A percentile compares a stretch with the other conserved stretches of the same genome.
Evolutionary conservation across 2,113 vertebrate genomes (phyloP).

Genomic region (Amblyopsis rosae): DNA sequence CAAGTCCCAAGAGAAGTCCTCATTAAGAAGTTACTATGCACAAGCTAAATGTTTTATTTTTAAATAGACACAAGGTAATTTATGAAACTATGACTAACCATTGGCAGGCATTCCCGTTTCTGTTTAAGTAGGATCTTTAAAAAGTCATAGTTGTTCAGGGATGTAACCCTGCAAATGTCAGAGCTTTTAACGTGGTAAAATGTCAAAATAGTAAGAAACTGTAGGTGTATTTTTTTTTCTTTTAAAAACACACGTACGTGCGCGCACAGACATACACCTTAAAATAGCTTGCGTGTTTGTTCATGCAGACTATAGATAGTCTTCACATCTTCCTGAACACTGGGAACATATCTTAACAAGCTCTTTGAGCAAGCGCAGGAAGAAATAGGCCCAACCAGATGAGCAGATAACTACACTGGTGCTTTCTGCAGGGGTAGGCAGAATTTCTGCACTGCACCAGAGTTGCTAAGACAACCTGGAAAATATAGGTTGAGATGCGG

Average conservation of each 20-base stretch:
- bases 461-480: slow-evolving; percentile 76
- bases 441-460: slow-evolving; percentile 53
- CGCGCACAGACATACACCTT: not conserved
- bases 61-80: not conserved
- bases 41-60: not conserved
- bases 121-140: too few species aligned
- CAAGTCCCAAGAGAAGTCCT: slow-evolving; percentile 28
- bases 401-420: slow-evolving; percentile 64
- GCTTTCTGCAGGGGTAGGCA: slow-evolving; percentile 58
- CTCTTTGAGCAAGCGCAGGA: slow-evolving; percentile 35
- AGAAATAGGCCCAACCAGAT: slow-evolving; percentile 68
- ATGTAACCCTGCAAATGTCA: not conserved
- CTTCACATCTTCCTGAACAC: slow-evolving; percentile 44
- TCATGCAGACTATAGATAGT: slow-evolving; percentile 33
- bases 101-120: not conserved
- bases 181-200: not conserved
- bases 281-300: slow-evolving; percentile 48
- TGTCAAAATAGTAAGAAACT: slow-evolving; percentile 12
- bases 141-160: too few species aligned
- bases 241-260: slow-evolving; percentile 13
- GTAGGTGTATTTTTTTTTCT: not conserved
- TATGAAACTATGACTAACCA: not conserved
- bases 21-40: not conserved
- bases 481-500: slow-evolving; percentile 77
- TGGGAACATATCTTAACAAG: slow-evolving; percentile 22